Evolutionary conservation across 2,113 vertebrate species (phyloP).

Genomic region (Emberiza fucata): DNA sequence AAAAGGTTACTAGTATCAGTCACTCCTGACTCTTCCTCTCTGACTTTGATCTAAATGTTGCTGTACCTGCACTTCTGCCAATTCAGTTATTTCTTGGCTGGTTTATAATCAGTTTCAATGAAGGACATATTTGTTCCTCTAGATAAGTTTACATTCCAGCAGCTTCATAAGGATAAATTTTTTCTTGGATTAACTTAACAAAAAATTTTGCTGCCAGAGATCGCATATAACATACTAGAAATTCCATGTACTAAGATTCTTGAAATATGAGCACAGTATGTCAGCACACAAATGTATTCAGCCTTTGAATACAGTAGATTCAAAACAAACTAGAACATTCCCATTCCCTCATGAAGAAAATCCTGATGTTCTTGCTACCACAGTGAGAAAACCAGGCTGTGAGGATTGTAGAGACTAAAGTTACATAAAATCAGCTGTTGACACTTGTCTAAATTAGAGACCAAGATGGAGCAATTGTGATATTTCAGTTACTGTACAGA

Average conservation of each 20-base stretch:
- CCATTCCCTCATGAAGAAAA: neutral
- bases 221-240: neutral
- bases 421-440: neutral
- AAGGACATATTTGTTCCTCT: neutral
- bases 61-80: neutral
- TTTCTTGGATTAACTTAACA: neutral
- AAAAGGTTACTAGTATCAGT: neutral
- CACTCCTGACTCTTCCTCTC: neutral
- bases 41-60: neutral
- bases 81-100: neutral
- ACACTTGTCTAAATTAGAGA: neutral
- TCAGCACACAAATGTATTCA: neutral
- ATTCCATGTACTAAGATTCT: neutral
- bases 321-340: neutral
- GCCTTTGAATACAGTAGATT: neutral
- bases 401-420: neutral
- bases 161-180: neutral
- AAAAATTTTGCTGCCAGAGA: neutral
- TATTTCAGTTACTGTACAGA: neutral
- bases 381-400: rapidly evolving
- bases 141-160: neutral
- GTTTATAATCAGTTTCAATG: neutral
- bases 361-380: neutral
- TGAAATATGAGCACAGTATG: neutral
- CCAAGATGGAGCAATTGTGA: neutral